phyloP scores from a whole-genome alignment of 2,888 invertebrate genomes.

The Polyommatus icarus region DNA sequence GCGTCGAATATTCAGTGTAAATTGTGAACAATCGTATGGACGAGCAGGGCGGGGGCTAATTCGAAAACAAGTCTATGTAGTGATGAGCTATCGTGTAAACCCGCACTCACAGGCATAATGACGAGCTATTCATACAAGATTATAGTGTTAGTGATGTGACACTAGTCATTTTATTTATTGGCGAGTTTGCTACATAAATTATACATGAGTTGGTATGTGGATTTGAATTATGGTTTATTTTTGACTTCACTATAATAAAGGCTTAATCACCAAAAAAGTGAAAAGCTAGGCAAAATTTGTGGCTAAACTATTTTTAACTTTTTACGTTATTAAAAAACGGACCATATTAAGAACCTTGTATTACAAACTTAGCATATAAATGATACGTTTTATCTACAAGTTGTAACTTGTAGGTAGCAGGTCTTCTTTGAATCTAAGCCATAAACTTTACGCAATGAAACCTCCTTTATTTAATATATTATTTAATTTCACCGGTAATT shows the following conservation, averaged over 20 bases:
- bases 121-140: conserved; percentile 17
- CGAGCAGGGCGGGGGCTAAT: background rate
- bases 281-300: too few species aligned
- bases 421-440: background rate
- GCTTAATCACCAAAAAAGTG: too few species aligned
- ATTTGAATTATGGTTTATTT: background rate
- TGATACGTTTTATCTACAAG: background rate
- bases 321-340: background rate
- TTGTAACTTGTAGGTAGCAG: too few species aligned
- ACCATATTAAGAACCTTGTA: background rate
- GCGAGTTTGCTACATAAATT: background rate
- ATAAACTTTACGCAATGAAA: background rate
- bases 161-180: background rate
- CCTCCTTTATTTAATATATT: background rate
- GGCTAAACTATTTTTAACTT: too few species aligned
- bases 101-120: conserved; percentile 1
- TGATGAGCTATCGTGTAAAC: conserved; percentile 17
- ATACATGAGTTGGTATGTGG: background rate
- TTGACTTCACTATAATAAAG: too few species aligned
- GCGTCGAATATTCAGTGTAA: conserved; percentile 11
- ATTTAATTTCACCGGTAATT: conserved; percentile 17
- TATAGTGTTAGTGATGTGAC: background rate
- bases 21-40: conserved; percentile 16
- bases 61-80: conserved; percentile 7
- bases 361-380: background rate